These are phyloP conservation scores for mouse (Mus musculus) DNA, from an alignment of 2,113 vertebrate species.

Conservation along the genomic window GRCm39 chr3:127384001-127384500, in stretches of 20 bases:
- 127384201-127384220: neutral
- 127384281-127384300: neutral
- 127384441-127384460: neutral
- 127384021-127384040: neutral
- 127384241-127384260: neutral
- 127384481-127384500: neutral
- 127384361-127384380: neutral
- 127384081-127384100: neutral
- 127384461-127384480: neutral
- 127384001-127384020: neutral
- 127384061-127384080: slow-evolving; percentile 8
- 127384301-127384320: neutral
- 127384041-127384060: neutral
- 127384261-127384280: neutral
- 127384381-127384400: neutral
- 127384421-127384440: neutral
- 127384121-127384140: neutral
- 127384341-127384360: neutral
- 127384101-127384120: neutral
- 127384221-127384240: neutral
- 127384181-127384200: neutral
- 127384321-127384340: neutral
- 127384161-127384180: neutral
- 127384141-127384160: neutral
- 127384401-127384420: neutral